Conservation (phyloP, 2,888 invertebrate genomes). For the Hoplodrina blanda region DNA sequence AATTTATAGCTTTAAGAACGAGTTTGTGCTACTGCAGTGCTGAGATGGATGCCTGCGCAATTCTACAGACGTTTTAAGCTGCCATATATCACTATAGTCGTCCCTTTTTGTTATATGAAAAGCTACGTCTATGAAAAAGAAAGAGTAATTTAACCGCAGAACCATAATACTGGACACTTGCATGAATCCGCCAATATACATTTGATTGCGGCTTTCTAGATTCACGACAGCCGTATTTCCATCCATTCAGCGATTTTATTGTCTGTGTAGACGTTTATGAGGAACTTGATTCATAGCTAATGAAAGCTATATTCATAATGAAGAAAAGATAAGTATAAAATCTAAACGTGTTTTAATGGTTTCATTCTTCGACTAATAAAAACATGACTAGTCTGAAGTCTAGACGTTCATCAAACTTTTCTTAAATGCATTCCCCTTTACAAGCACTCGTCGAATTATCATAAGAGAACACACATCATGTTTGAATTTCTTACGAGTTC, state of each 20-base stretch:
- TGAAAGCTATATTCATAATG: slow-evolving; percentile 47
- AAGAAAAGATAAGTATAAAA: slow-evolving; percentile 36
- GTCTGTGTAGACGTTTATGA: slow-evolving; percentile 44
- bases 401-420: slow-evolving; percentile 55
- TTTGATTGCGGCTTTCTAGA: slow-evolving; percentile 52
- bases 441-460: slow-evolving; percentile 34
- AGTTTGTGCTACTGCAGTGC: slow-evolving; percentile 70
- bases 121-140: slow-evolving; percentile 27
- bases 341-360: slow-evolving; percentile 22
- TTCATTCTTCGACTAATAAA: slow-evolving; percentile 32
- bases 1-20: slow-evolving; percentile 78
- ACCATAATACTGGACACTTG: slow-evolving; percentile 34
- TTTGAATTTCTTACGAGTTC: slow-evolving; percentile 11
- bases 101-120: slow-evolving; percentile 39
- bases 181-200: slow-evolving; percentile 33
- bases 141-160: slow-evolving; percentile 20
- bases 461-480: slow-evolving; percentile 31
- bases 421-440: slow-evolving; percentile 26
- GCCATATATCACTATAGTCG: slow-evolving; percentile 30
- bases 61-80: slow-evolving; percentile 56
- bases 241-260: slow-evolving; percentile 37
- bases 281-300: slow-evolving; percentile 56
- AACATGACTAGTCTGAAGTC: slow-evolving; percentile 37
- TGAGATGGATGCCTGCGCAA: slow-evolving; percentile 73
- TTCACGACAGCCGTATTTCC: slow-evolving; percentile 33